These are phyloP conservation scores for Watsonalla binaria DNA, from an alignment of 2,888 invertebrate species.

Conservation along the genomic window DNA sequence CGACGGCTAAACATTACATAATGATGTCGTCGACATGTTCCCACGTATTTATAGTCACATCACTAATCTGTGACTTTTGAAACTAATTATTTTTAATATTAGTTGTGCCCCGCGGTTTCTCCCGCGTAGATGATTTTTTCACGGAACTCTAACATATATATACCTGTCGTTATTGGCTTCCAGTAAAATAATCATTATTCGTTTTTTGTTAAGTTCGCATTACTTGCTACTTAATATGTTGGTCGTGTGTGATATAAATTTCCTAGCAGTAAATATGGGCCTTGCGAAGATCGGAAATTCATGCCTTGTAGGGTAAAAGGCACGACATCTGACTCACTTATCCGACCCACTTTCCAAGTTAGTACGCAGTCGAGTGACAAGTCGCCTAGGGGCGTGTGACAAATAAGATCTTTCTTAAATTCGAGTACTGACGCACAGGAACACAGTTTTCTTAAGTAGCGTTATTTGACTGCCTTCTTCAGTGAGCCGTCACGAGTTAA, in stretches of 20 bases:
- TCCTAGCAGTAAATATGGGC: constrained; percentile 11
- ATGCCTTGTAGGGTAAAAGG: constrained; percentile 52
- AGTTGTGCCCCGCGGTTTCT: no score
- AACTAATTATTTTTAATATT: no score
- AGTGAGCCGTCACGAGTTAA: no score
- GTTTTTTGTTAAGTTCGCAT: not conserved
- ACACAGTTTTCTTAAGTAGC: no score
- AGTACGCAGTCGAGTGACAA: constrained; percentile 26
- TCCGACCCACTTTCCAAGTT: constrained; percentile 60
- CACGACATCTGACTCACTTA: constrained; percentile 43
- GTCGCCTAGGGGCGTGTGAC: constrained; percentile 16
- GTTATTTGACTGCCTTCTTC: no score
- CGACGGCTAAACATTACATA: constrained; percentile 16
- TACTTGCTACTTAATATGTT: constrained; percentile 8
- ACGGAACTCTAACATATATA: no score
- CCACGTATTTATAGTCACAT: constrained; percentile 14
- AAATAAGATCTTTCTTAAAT: no score
- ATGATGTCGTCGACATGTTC: constrained; percentile 23
- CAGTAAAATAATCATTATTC: not conserved
- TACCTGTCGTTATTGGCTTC: no score
- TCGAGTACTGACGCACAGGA: no score
- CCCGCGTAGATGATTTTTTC: no score
- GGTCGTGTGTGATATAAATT: constrained; percentile 20
- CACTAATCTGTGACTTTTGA: constrained; percentile 12
- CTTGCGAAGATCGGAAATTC: constrained; percentile 46